Base-by-base conservation (phyloP, 2,797 vertebrate genomes). In the Pangasius macronema region DNA sequence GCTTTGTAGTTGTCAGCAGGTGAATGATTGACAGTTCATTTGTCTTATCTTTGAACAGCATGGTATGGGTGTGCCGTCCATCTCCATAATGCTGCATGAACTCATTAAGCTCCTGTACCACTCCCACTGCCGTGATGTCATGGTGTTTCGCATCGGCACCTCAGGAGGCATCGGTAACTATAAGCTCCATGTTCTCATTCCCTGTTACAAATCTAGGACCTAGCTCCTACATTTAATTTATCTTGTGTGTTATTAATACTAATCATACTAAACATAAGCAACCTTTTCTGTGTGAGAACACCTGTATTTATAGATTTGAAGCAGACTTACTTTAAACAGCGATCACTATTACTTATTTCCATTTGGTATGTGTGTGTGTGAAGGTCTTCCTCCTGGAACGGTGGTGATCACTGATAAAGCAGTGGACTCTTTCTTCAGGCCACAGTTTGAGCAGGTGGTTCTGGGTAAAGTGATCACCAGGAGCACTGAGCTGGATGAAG, bases 51-150 rank as follows among this genome's bases (percentile, higher is more conserved):
- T 20, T 83, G 18, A 89, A 68, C 92, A 97, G 97, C 97, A 97
- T 0, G 96, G 97, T 18, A 97, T 97, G 97, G 97, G 97, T 1
- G 95, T 97, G 75, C 97, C 97, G n/a, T 99, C 97, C 79, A 97
- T 97, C 90, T 98, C 97, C 85, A 97, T 98, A 87, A 97, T 97
- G 97, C 93, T 98, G 70, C 97, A 97, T 0, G 97, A 98, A 91
- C 97, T 99, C 80, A 98, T 97, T 94, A 98, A 98, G 89, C 95
- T 98, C 91, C 95, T 98, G 89, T 95, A 97, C 94, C 96, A 97
- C 0, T 95, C 97, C n/a, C 95, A 92, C 39, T 97, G 97, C 91
- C 76, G 79, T 11, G 96, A 97, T 0, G 95, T 98, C 51, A 94
- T 96, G 2, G 93, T 97, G 59, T 96, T 97, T 89, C 94, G 95